phyloP scores from a whole-genome alignment of 1,140 invertebrate species.

The Lithobius niger region DNA sequence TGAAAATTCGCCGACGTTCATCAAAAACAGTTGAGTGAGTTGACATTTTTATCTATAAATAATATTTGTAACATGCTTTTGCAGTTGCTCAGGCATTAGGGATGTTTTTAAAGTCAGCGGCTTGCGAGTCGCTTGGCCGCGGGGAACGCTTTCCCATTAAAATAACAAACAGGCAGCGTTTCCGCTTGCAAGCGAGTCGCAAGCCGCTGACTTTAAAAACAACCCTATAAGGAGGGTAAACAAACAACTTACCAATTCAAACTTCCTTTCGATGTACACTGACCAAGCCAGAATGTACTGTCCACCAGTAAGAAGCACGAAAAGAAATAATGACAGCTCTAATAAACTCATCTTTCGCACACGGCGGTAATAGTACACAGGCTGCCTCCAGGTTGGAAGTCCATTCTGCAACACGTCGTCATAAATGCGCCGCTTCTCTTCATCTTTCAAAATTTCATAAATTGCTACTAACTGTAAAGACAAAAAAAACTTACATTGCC shows the following conservation, averaged over 20 bases:
- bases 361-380: constrained; percentile 86
- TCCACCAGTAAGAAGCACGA: constrained; percentile 71
- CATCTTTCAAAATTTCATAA: constrained; percentile 86
- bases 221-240: too few relatives aligned
- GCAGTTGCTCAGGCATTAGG: too few relatives aligned
- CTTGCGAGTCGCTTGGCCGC: too few relatives aligned
- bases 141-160: too few relatives aligned
- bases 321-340: constrained; percentile 70
- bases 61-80: too few relatives aligned
- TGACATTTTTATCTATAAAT: too few relatives aligned
- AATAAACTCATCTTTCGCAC: constrained; percentile 85
- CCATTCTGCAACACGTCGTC: constrained; percentile 83
- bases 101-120: too few relatives aligned
- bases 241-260: constrained; percentile 42
- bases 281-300: constrained; percentile 91
- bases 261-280: constrained; percentile 76
- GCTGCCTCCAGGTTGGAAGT: constrained; percentile 88
- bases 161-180: too few relatives aligned
- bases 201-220: too few relatives aligned
- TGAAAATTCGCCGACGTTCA: too few relatives aligned
- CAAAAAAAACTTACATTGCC: not conserved
- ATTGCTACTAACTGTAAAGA: constrained; percentile 61
- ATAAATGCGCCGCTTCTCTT: constrained; percentile 69
- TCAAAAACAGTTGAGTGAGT: too few relatives aligned
- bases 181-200: too few relatives aligned